These are phyloP conservation scores for Pangasius djambal DNA, from an alignment of 2,797 vertebrate genomes.

Conservation along the genomic window DNA sequence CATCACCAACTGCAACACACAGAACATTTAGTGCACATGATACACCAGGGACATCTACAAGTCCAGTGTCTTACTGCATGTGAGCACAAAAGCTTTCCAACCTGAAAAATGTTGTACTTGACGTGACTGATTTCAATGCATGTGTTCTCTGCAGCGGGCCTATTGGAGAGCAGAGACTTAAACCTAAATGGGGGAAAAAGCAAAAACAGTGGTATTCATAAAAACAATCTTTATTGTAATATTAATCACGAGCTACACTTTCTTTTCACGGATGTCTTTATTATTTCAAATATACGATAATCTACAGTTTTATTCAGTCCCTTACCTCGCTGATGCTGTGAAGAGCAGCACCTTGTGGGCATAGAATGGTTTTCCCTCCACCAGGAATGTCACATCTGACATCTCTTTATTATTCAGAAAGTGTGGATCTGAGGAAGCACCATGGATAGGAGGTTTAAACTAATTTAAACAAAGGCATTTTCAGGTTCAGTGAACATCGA, in stretches of 20 bases:
- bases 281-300: neutral
- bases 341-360: constrained; percentile 82
- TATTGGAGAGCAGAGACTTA: constrained; percentile 95
- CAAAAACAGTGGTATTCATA: neutral
- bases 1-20: constrained; percentile 92
- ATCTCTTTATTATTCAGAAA: constrained; percentile 84
- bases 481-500: neutral
- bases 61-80: neutral
- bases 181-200: constrained; percentile 78
- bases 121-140: constrained; percentile 98
- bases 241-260: neutral
- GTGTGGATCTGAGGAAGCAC: constrained; percentile 70
- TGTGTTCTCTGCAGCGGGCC: constrained; percentile 90
- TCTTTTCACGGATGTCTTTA: neutral
- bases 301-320: neutral
- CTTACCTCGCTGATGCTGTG: constrained; percentile 78
- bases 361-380: constrained; percentile 84
- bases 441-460: neutral
- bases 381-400: constrained; percentile 83
- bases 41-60: neutral
- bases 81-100: constrained; percentile 50
- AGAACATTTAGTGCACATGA: neutral
- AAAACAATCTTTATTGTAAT: neutral
- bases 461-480: constrained; percentile 11
- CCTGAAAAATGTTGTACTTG: constrained; percentile 95